These are phyloP conservation scores for Microctenopoma stevenorrisi DNA, from an alignment of 2,797 vertebrate genomes.

Conservation along the genomic window DNA sequence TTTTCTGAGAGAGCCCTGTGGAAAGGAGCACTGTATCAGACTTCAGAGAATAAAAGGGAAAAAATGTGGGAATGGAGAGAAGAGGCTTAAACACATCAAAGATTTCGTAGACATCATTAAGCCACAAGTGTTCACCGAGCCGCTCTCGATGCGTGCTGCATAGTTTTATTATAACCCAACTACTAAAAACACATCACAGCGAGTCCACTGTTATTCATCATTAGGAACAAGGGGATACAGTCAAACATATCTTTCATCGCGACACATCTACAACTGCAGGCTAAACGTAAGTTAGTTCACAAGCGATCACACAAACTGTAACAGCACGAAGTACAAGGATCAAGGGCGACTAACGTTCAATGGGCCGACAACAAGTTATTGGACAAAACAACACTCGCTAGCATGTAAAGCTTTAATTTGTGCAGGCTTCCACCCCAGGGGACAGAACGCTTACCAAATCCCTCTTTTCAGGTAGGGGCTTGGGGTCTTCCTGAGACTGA, in stretches of 20 bases:
- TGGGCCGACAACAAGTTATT: not conserved
- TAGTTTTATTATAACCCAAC: slow-evolving; percentile 10
- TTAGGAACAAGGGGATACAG: not conserved
- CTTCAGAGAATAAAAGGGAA: not conserved
- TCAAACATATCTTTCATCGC: not conserved
- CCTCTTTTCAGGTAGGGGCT: slow-evolving; percentile 91
- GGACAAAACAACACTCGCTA: slow-evolving; percentile 20
- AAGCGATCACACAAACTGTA: slow-evolving; percentile 37
- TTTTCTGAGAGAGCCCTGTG: slow-evolving; percentile 93
- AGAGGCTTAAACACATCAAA: not conserved
- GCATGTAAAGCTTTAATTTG: slow-evolving; percentile 13
- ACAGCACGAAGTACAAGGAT: slow-evolving; percentile 30
- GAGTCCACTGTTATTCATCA: slow-evolving; percentile 26
- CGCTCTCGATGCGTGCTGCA: not conserved
- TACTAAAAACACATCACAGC: slow-evolving; percentile 17
- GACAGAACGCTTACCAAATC: slow-evolving; percentile 91
- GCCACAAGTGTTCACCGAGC: slow-evolving; percentile 6
- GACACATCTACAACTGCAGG: not conserved
- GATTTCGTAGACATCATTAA: slow-evolving; percentile 10
- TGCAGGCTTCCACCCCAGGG: slow-evolving; percentile 27
- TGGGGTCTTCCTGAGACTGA: slow-evolving; percentile 90
- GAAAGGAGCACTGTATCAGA: slow-evolving; percentile 11
- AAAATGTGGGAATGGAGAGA: not conserved
- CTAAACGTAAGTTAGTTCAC: slow-evolving; percentile 25
- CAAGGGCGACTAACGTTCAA: slow-evolving; percentile 22